A percentile compares a stretch with the other conserved stretches of the same genome.
Evolutionary conservation across 2,888 invertebrate species (phyloP).

Genomic region (Podotricha telesiphe): DNA sequence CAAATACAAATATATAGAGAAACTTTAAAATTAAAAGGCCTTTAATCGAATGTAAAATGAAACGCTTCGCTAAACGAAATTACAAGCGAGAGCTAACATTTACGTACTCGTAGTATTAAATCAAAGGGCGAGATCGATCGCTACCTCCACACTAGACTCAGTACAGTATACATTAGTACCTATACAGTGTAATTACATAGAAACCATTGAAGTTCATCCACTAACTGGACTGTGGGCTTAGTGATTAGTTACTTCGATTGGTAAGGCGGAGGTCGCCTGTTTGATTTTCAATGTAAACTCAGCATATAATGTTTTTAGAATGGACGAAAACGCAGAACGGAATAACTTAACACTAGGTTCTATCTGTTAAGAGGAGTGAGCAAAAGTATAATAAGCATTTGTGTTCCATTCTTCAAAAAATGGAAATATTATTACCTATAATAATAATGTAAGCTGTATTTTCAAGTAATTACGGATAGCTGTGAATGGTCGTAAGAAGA

Average conservation of each 20-base stretch:
- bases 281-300: no score
- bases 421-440: no score
- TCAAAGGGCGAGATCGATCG: constrained; percentile 17
- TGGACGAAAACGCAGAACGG: no score
- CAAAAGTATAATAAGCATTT: no score
- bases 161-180: neutral
- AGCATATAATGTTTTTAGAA: no score
- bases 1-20: neutral
- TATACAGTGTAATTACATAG: constrained; percentile 13
- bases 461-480: no score
- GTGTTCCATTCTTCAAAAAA: no score
- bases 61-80: neutral
- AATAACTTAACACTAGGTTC: no score
- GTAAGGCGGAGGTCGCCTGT: neutral
- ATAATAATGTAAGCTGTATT: no score
- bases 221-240: neutral
- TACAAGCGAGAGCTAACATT: neutral
- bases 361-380: no score
- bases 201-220: neutral
- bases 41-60: neutral
- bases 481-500: no score
- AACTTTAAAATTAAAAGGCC: neutral
- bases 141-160: neutral
- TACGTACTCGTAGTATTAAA: constrained; percentile 2
- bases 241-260: no score